A percentile compares a stretch with the other conserved stretches of the same genome.
phyloP scores from a whole-genome alignment of 2,888 invertebrate genomes.

The Troilus luridus region DNA sequence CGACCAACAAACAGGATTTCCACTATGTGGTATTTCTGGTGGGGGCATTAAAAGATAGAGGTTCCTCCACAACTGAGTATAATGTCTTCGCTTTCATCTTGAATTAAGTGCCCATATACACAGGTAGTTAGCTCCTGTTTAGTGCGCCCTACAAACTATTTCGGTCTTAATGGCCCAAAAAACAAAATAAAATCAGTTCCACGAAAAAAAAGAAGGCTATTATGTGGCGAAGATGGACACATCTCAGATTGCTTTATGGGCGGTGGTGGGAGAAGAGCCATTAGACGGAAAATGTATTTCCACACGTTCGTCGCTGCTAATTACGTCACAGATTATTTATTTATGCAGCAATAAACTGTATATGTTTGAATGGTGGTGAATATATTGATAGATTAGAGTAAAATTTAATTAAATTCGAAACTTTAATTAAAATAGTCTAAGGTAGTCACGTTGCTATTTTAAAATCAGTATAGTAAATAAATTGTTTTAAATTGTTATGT shows the following conservation, averaged over 20 bases:
- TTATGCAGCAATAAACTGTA: neutral
- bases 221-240: constrained; percentile 24
- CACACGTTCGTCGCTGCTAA: neutral
- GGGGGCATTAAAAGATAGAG: constrained; percentile 36
- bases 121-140: constrained; percentile 54
- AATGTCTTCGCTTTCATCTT: constrained; percentile 41
- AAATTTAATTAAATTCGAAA: no score
- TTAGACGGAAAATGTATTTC: neutral
- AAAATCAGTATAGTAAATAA: no score
- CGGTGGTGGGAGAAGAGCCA: constrained; percentile 4
- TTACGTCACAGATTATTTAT: neutral
- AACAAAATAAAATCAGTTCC: neutral
- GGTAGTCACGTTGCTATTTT: no score
- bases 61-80: neutral
- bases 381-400: no score
- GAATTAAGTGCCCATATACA: constrained; percentile 18
- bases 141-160: constrained; percentile 44
- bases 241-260: neutral
- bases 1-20: neutral
- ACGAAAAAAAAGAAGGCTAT: constrained; percentile 8
- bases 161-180: constrained; percentile 15
- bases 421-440: no score
- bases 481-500: no score
- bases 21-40: constrained; percentile 12
- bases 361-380: neutral